Conservation (phyloP, 37 sponge, comb jelly and placozoan genomes). For the Halisarca cf. caerulea region DNA sequence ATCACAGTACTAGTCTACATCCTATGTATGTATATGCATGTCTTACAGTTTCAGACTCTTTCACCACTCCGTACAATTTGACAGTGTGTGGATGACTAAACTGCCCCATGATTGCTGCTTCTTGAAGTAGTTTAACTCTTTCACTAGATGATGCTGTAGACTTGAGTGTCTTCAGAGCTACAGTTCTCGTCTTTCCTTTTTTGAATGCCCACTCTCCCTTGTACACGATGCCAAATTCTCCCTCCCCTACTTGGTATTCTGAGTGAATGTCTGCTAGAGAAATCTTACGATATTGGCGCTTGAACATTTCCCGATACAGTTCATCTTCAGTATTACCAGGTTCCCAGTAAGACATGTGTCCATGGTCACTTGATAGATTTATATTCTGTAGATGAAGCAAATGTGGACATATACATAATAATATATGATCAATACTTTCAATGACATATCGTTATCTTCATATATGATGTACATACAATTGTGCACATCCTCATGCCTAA, state of each 20-base stretch:
- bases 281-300: background rate
- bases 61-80: slow-evolving; percentile 1
- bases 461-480: too few species aligned
- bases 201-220: background rate
- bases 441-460: too few species aligned
- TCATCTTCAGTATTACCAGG: background rate
- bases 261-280: background rate
- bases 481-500: too few species aligned
- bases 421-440: too few species aligned
- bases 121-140: slow-evolving; percentile 12
- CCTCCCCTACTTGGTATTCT: background rate
- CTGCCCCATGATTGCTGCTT: slow-evolving; percentile 23
- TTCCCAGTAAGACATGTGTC: background rate
- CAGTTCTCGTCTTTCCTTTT: background rate
- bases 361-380: too few species aligned
- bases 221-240: slow-evolving; percentile 1
- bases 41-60: background rate
- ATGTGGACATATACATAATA: too few species aligned
- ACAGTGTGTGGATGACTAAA: slow-evolving; percentile 11
- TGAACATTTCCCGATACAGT: background rate
- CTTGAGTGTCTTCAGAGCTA: slow-evolving; percentile 25
- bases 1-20: background rate
- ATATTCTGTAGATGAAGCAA: too few species aligned
- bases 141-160: slow-evolving; percentile 6
- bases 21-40: background rate